phyloP scores from a whole-genome alignment of 2,888 invertebrate species.

The Hyposoter didymator region DNA sequence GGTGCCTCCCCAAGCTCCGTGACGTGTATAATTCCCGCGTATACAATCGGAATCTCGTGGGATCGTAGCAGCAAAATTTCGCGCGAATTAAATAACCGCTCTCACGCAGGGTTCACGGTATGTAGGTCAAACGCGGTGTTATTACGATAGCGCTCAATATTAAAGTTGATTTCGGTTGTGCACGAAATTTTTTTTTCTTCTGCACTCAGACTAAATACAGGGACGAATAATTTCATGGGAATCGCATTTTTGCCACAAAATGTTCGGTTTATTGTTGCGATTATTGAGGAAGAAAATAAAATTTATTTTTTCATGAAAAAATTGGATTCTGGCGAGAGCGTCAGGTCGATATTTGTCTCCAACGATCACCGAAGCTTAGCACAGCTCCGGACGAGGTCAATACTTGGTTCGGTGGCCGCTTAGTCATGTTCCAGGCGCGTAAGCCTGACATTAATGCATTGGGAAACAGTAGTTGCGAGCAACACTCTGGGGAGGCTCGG shows the following conservation, averaged over 20 bases:
- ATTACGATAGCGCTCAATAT: conserved; percentile 1
- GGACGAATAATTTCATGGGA: background rate
- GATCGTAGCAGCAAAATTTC: conserved; percentile 38
- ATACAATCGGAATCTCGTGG: conserved; percentile 38
- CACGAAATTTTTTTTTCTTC: conserved; percentile 9
- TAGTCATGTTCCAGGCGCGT: no score
- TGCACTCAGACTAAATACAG: background rate
- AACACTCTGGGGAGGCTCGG: background rate
- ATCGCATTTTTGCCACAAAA: background rate
- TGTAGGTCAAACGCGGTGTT: conserved; percentile 23
- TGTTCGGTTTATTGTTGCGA: background rate
- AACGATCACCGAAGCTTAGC: no score
- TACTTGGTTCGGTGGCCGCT: no score
- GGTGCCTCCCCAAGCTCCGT: background rate
- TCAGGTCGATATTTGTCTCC: no score
- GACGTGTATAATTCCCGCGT: background rate
- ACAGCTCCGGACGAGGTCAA: no score
- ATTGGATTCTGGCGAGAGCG: no score
- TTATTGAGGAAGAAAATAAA: background rate
- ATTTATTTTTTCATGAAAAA: background rate
- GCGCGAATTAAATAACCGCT: conserved; percentile 51
- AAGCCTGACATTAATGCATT: background rate
- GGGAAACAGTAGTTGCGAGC: background rate
- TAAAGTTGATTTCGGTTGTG: background rate
- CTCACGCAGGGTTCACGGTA: conserved; percentile 21